Conservation (phyloP, 2,113 vertebrate genomes). For the Podarcis cretensis region DNA sequence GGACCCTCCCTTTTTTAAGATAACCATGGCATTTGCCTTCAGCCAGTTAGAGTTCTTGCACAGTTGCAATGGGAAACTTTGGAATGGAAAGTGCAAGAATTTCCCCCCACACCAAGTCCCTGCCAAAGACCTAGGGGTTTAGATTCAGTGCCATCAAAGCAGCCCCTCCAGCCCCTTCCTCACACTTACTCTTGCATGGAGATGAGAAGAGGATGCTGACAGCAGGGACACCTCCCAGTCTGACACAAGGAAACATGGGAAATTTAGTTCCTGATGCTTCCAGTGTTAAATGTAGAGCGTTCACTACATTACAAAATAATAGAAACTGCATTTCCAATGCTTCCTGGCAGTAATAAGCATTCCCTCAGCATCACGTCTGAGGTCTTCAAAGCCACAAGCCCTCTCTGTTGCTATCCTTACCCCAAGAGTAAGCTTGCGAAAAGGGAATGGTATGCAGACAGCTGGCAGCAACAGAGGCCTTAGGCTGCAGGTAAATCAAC, state of each 20-base stretch:
- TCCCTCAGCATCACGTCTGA: background rate
- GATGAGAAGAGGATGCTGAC: background rate
- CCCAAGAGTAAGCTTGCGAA: no score
- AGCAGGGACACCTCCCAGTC: background rate
- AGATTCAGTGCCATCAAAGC: background rate
- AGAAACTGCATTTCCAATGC: background rate
- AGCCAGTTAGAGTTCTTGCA: background rate
- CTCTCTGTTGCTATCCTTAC: background rate
- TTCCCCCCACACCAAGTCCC: background rate
- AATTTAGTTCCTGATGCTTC: background rate
- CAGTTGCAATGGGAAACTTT: no score
- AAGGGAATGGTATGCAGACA: background rate
- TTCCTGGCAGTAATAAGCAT: background rate
- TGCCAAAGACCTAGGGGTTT: background rate
- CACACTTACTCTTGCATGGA: no score
- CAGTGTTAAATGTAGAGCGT: no score
- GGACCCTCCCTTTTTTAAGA: background rate
- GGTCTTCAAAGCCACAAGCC: background rate
- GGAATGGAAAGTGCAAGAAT: background rate
- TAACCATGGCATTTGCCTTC: background rate
- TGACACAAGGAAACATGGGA: background rate
- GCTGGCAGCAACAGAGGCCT: background rate
- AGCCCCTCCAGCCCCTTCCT: background rate
- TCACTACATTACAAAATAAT: background rate
- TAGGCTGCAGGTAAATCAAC: background rate